Evolutionary conservation across 2,797 vertebrate genomes (phyloP).

Genomic region (Gadopsis marmoratus): DNA sequence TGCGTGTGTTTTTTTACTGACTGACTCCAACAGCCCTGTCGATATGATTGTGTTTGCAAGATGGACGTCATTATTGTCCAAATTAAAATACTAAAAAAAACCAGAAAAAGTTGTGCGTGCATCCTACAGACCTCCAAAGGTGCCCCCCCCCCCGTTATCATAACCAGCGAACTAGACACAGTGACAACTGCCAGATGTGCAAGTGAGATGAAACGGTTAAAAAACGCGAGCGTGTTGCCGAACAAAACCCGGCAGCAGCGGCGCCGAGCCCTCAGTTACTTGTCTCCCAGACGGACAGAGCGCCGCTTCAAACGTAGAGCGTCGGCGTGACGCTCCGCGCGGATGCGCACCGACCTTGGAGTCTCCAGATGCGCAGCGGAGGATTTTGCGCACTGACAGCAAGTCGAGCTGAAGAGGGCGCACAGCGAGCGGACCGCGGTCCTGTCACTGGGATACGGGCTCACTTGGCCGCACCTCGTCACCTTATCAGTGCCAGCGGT

Average conservation of each 20-base stretch:
- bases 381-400: conserved; percentile 72
- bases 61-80: background rate
- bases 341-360: conserved; percentile 64
- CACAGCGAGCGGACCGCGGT: conserved; percentile 56
- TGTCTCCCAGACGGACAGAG: conserved; percentile 46
- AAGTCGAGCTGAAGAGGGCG: conserved; percentile 55
- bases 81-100: background rate
- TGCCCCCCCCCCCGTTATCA: too few species aligned
- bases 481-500: background rate
- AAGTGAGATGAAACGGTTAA: conserved; percentile 2
- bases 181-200: background rate
- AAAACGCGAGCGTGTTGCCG: conserved; percentile 35
- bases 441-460: conserved; percentile 40
- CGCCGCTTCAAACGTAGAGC: conserved; percentile 43
- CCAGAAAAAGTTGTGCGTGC: background rate
- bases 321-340: conserved; percentile 42
- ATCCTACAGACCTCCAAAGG: background rate
- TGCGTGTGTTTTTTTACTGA: background rate
- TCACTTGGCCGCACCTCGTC: conserved; percentile 20
- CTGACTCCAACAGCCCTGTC: background rate
- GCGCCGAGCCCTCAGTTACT: conserved; percentile 50
- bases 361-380: conserved; percentile 66
- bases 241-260: conserved; percentile 48
- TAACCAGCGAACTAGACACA: background rate
- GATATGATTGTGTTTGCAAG: background rate